phyloP scores from a whole-genome alignment of 2,888 invertebrate species.

The Habrosyne pyritoides region DNA sequence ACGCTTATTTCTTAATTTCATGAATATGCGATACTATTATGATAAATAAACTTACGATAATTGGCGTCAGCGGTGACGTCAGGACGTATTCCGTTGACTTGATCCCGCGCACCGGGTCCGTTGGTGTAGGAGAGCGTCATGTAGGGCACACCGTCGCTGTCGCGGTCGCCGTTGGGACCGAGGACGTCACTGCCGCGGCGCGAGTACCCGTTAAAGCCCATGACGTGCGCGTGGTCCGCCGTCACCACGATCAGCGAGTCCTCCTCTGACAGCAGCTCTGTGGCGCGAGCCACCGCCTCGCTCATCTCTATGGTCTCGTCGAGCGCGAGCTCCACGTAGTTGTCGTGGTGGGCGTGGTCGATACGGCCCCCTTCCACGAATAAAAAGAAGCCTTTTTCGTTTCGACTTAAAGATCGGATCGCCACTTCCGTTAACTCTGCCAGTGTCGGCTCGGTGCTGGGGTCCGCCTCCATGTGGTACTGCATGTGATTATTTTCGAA shows the following conservation, averaged over 20 bases:
- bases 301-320: slow-evolving; percentile 87
- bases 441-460: slow-evolving; percentile 84
- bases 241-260: slow-evolving; percentile 83
- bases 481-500: slow-evolving; percentile 77
- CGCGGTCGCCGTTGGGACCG: slow-evolving; percentile 61
- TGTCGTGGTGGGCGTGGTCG: slow-evolving; percentile 86
- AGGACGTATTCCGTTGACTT: slow-evolving; percentile 79
- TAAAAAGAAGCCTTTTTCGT: slow-evolving; percentile 87
- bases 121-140: slow-evolving; percentile 82
- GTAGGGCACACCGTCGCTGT: slow-evolving; percentile 77
- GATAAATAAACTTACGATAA: slow-evolving; percentile 54
- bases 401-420: slow-evolving; percentile 85
- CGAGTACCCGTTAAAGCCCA: slow-evolving; percentile 87
- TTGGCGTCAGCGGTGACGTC: slow-evolving; percentile 60
- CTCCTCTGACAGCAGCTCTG: slow-evolving; percentile 59
- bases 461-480: slow-evolving; percentile 83
- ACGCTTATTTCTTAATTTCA: no score
- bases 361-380: slow-evolving; percentile 88
- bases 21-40: no score
- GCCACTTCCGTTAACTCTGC: slow-evolving; percentile 80
- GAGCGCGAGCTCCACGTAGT: slow-evolving; percentile 81
- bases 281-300: slow-evolving; percentile 77
- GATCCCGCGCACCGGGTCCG: slow-evolving; percentile 84
- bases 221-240: slow-evolving; percentile 86
- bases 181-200: slow-evolving; percentile 66